Conservation (phyloP, 2,888 invertebrate genomes). For the Lithosia quadra region DNA sequence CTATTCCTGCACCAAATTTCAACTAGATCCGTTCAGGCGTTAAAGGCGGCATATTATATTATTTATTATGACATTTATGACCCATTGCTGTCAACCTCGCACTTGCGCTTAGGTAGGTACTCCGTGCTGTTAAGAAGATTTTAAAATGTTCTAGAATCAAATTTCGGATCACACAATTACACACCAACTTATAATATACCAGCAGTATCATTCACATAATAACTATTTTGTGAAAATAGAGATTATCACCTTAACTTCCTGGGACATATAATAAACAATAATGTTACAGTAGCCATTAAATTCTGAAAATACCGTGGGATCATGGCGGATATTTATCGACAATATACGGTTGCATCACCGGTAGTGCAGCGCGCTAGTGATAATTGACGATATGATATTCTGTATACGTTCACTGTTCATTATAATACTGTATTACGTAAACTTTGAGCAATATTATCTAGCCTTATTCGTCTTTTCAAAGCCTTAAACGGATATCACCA, state of each 20-base stretch:
- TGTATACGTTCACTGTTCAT: constrained; percentile 41
- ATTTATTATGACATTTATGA: too few relatives aligned
- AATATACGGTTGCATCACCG: constrained; percentile 45
- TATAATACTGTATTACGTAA: constrained; percentile 43
- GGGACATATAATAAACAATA: constrained; percentile 8
- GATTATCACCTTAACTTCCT: not conserved
- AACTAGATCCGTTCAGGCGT: too few relatives aligned
- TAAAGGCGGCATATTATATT: too few relatives aligned
- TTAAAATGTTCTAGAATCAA: not conserved
- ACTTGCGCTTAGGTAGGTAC: not conserved
- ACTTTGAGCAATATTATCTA: constrained; percentile 20
- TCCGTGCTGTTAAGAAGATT: not conserved
- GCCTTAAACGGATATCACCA: not conserved
- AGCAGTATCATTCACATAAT: not conserved
- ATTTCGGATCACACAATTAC: not conserved
- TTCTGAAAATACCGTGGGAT: constrained; percentile 38
- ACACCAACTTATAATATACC: not conserved
- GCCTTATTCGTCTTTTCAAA: constrained; percentile 10
- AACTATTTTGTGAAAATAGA: constrained; percentile 3
- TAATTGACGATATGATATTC: constrained; percentile 57
- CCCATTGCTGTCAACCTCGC: not conserved
- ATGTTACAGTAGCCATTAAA: constrained; percentile 12
- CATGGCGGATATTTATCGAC: constrained; percentile 44
- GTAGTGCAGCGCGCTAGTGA: constrained; percentile 38
- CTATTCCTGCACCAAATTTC: too few relatives aligned